These are phyloP conservation scores for Acanthurus lineatus DNA, from an alignment of 2,797 vertebrate genomes.

Conservation along the genomic window DNA sequence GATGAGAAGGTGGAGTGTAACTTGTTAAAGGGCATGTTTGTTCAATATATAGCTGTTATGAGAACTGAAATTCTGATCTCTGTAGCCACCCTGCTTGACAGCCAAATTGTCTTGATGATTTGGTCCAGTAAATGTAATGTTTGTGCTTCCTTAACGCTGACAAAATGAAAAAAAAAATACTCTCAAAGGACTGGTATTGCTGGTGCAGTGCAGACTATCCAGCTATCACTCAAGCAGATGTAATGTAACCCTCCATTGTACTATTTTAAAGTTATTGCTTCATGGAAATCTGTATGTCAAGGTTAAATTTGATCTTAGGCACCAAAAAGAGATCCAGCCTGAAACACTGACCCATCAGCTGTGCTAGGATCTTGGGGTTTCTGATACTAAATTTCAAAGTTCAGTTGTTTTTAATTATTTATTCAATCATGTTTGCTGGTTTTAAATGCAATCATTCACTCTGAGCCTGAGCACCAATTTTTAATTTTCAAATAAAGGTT, in stretches of 20 bases:
- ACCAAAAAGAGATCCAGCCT: neutral
- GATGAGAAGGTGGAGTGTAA: neutral
- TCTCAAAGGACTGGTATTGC: neutral
- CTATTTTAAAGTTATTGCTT: slow-evolving; percentile 29
- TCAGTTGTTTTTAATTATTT: neutral
- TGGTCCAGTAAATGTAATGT: neutral
- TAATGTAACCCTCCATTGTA: slow-evolving; percentile 19
- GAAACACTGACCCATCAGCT: neutral
- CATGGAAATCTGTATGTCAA: slow-evolving; percentile 4
- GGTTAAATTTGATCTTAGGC: slow-evolving; percentile 16
- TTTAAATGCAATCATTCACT: neutral
- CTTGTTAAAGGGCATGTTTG: neutral
- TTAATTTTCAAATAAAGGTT: neutral
- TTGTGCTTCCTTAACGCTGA: neutral
- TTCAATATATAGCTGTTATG: neutral
- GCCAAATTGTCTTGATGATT: neutral
- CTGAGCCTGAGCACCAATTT: neutral
- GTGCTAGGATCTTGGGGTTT: neutral
- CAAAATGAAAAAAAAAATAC: neutral
- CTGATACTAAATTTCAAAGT: neutral
- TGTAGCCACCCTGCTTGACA: neutral
- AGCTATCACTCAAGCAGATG: neutral
- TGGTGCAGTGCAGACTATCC: neutral
- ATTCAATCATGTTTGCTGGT: neutral
- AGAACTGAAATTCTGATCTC: neutral